Evolutionary conservation across 2,113 vertebrate genomes (phyloP).

Genomic region (Petrocephalus zakoni): DNA sequence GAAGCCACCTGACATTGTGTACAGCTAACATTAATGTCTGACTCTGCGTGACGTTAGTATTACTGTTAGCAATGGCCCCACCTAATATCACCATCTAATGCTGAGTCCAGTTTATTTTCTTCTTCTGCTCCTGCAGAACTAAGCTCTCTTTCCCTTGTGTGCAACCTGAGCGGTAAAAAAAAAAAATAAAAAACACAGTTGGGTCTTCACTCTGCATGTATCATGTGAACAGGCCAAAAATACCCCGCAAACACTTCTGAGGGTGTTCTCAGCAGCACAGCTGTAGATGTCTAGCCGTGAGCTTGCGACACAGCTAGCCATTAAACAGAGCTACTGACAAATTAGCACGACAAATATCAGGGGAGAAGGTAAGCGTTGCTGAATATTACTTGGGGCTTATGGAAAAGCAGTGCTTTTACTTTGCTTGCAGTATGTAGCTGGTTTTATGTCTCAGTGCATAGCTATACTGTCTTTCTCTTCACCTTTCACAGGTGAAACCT

Average conservation of each 20-base stretch:
- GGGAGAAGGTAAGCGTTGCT: neutral
- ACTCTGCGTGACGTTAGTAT: neutral
- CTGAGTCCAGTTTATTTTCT: neutral
- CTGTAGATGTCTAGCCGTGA: neutral
- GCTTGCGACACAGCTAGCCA: neutral
- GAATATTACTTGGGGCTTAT: neutral
- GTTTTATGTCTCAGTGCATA: neutral
- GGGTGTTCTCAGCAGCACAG: neutral
- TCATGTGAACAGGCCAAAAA: constrained; percentile 5
- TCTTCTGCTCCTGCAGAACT: neutral
- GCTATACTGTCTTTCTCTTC: too few relatives aligned
- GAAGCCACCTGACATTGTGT: neutral
- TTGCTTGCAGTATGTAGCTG: neutral
- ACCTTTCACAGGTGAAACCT: neutral
- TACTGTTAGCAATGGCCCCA: neutral
- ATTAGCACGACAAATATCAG: neutral
- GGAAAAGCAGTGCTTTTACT: neutral
- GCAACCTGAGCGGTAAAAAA: neutral
- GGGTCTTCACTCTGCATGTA: neutral
- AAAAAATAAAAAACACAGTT: neutral
- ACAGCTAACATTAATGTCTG: neutral
- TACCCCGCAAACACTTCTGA: neutral
- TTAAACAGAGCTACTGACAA: neutral
- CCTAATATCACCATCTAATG: neutral
- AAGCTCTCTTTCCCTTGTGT: neutral